Base-by-base conservation (phyloP, 2,888 invertebrate genomes). In the Ariolimax columbianus region DNA sequence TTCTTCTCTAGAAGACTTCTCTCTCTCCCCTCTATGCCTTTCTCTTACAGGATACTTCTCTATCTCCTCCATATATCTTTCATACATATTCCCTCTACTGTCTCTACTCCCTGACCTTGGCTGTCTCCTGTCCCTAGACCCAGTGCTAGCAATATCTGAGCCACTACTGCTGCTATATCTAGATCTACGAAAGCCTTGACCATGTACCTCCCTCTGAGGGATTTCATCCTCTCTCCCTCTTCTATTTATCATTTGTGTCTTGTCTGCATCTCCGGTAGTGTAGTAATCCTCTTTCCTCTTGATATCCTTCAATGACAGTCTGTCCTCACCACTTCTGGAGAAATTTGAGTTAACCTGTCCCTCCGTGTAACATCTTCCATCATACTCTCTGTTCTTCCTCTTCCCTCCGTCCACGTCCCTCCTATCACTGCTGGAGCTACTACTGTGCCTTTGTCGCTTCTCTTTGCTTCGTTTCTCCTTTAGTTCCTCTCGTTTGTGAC, bases 361-460 rank as follows among this genome's bases (percentile, higher is more conserved):
- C 43, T 84, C 84, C 26, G 73, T 78, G 40, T 66, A 43, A 17
- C 43, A 72, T 47, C 84, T 70, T n/a, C 73, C 73, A 33, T 84
- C 80, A 40, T 19, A 23, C 14, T 80, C 79, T 9, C 72, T 63
- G 23, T 38, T 70, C 19, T 30, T 70, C 33, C 43, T 77, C 2
- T 70, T 70, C 26, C 63, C 63, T 14, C 33, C 38, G 23, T 68
- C 79, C 36, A 55, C n/a, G 17, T 78, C 78, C n/a, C 77, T 68
- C 68, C 70, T 47, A 30, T 85, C 85, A 66, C 72, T 85, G 51
- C 84, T 80, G 19, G 85, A 81, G 30, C 85, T 85, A 43, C 85
- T 85, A 38, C 81, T 85, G 38, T 85, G 85, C 36, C 85, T 80
- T 17, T 81, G 40, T 38, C 66, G 47, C 23, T 73, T 79, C 33